Evolutionary conservation across 2,113 vertebrate species (phyloP), one percentile per base, ranked within the genome.

Genomic region (Trematocara marginatum): DNA sequence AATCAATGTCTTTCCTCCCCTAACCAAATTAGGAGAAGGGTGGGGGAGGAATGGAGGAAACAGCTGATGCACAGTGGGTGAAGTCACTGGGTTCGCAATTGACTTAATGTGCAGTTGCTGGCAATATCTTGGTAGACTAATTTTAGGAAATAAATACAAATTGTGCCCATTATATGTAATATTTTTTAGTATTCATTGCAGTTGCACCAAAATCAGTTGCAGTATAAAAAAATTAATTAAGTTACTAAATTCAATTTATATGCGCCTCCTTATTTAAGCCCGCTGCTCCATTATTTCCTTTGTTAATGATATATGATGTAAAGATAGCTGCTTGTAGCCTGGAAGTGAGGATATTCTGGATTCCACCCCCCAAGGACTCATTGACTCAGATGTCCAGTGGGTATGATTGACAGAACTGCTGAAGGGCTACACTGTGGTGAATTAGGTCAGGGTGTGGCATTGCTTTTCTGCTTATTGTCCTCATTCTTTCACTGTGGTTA

Each of bases 1-100:
- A 89, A 93, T 93, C 91, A 88, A 88, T 92, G 74, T 86, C 81
- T 90, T 86, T 90, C 88, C 83, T 88, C 81, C 81, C 45, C 53
- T 81, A 93, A 94, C 90, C 89, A 89, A 91, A 95, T 95, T 92
- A 94, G 78, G 79, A 87, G 45, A 10, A 56, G 91, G 88, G 89
- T 88, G 91, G 91, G 94, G 94, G 92, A 91, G 88, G 90, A 90
- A 81, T 82, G 89, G 88, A 87, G 90, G 86, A 94, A 93, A 94
- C 95, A 95, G 94, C 94, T 94, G 95, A 95, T 92, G 93, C 89
- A 79, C 92, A 91, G 91, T 87, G 91, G 86, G 86, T 91, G 93
- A 93, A 88, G 88, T 94, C 93, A 91, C 45, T 88, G 89, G 85
- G 6, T 34, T 85, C 64, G 78, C 83, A 85, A 80, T 80, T 84